Evolutionary conservation across 2,797 vertebrate genomes (phyloP), one percentile per base, ranked within the genome.

Genomic region (Garrulus glandarius): DNA sequence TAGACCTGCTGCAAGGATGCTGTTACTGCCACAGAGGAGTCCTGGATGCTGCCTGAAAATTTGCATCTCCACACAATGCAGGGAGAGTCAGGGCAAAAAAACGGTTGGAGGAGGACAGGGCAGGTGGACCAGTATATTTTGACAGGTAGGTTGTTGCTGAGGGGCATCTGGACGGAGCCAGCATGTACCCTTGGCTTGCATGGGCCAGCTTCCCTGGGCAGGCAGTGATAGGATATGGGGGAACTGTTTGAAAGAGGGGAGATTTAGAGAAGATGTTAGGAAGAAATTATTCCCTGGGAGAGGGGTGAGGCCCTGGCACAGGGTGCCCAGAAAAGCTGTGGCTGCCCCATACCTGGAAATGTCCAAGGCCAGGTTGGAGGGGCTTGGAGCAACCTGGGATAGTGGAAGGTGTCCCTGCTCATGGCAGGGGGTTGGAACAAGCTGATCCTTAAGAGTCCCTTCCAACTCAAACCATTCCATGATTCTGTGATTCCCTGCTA

Each of bases 131-230:
- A 8, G 43, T 0, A 3, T n/a, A 2, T 57, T 95, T 77, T 57
- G 23, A 74, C 29, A 36, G 61, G 32, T 5, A 10, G 30, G 18
- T 13, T 67, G 39, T n/a, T 47, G 15, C 61, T 34, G 46, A 26
- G 44, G 70, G 30, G 47, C 22, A 53, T 11, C 19, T n/a, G 70
- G 49, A 21, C 14, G 55, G 37, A 79, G 46, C 71, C 70, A 17
- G 64, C 1, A 2, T 15, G 46, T 41, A 23, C 43, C 44, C 68
- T 47, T 0, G 0, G 18, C 30, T n/a, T 2, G 5, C 15, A 3
- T 2, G 5, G 22, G 64, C 34, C 56, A 50, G 21, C 27, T n/a
- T 44, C 20, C 7, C 32, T 20, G 52, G 70, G 43, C 32, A 76
- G 32, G 41, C 3, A 24, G 36, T 17, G 52, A 52, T 4, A 52